phyloP scores from a whole-genome alignment of 2,113 vertebrate genomes.

The Neotragus moschatus region DNA sequence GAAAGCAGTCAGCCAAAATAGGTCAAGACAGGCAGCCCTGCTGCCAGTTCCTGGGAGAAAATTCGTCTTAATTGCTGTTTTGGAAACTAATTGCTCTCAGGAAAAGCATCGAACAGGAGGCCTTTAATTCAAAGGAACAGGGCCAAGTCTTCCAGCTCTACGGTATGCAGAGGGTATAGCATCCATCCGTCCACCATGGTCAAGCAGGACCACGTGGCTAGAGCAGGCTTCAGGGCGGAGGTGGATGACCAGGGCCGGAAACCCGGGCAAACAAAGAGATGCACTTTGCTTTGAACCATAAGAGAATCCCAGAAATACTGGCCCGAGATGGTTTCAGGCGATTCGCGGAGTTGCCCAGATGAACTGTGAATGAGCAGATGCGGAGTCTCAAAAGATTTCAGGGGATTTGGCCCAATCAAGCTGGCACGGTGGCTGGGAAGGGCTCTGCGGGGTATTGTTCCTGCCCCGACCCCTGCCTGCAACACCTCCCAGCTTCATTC shows the following conservation, averaged over 20 bases:
- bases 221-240: neutral
- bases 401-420: constrained; percentile 34
- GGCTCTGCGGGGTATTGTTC: neutral
- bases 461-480: neutral
- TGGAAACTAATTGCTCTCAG: constrained; percentile 15
- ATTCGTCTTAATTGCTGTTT: constrained; percentile 1
- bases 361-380: neutral
- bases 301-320: neutral
- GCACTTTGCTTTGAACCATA: constrained; percentile 10
- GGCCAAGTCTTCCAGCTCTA: neutral
- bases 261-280: neutral
- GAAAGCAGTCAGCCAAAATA: constrained; percentile 45
- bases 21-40: constrained; percentile 32
- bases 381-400: constrained; percentile 43
- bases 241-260: neutral
- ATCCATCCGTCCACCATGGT: no score
- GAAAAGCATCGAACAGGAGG: neutral
- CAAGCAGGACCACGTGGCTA: accelerated
- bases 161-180: neutral
- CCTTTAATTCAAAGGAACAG: neutral
- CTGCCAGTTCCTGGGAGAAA: neutral
- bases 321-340: neutral
- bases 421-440: constrained; percentile 40
- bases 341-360: neutral
- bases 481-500: neutral